Base-by-base conservation (phyloP, 1,140 invertebrate genomes). In the Zaprionus capensis region DNA sequence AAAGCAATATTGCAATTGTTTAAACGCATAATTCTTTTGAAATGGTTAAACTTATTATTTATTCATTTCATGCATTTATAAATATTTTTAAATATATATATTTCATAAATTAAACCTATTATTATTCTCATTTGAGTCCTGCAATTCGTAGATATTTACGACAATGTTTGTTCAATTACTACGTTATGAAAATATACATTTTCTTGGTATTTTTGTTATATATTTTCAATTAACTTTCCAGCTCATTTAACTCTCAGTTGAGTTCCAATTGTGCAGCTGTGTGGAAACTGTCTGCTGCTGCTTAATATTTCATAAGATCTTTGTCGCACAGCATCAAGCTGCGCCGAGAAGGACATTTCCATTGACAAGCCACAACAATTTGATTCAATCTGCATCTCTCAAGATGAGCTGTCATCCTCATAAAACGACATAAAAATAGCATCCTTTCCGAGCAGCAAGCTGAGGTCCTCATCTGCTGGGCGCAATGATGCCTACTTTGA, bases 401-500 rank as follows among this genome's bases (percentile, higher is more conserved):
- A 9, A 53, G n/a, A 53, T 34, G 24, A 61, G 17, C 46, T 70
- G 31, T 28, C 24, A 31, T 67, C 22, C 17, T 14, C 24, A 24
- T n/a, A 49, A 49, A 49, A 22, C 17, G 14, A n/a, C 38, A n/a
- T 63, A 26, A 64, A 64, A 31, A 22, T 28, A 28, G 17, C 59
- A 46, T 28, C n/a, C 12, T 28, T 22, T 41, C 22, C 12, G 24
- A 41, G 38, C 5, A 2, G 6, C 51, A 24, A 28, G 51, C 24
- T 55, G 24, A 55, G 51, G 20, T 28, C 51, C 51, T 12, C 51
- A 55, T 24, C 51, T 55, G n/a, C 6, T 49, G 14, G 38, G 55
- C 12, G 17, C 46, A 61, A 53, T 59, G 55, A 51, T 20, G 51
- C 28, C 57, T 17, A 57, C 31, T 36, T 17, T 31, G 26, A 65